Base-by-base conservation (phyloP, 1,140 invertebrate genomes). In the Hycleus phaleratus region DNA sequence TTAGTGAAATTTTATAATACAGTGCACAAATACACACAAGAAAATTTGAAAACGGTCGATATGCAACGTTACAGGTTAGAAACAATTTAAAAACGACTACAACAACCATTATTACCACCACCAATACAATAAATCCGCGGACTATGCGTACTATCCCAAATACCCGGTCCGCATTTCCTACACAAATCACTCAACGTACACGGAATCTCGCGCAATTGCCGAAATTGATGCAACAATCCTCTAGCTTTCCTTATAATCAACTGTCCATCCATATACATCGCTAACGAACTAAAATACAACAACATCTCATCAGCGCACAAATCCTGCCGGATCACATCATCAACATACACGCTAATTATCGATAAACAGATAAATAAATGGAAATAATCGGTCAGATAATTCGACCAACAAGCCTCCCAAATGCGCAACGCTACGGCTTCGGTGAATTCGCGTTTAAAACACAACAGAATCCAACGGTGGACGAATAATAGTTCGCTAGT, bases 351-450 rank as follows among this genome's bases (percentile, higher is more conserved):
- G 46, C 87, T 86, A 48, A 96, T 87, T 62, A 95, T 93, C 39
- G 93, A 89, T 46, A 93, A 79, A 68, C 91, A 93, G 9, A 95
- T 81, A 74, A 95, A 96, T 63, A 95, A 74, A 71, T 95, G 91
- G 74, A 95, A 95, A 71, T 94, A 92, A 73, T 94, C 88, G 0
- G 92, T 95, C 69, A 93, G 81, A 74, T 93, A 94, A 72, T 92
- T 91, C 0, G 92, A 86, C 93, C 93, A 96, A 72, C 93, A 96
- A 1, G 91, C 86, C 75, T 95, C 92, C 92, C 93, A 96, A 84
- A 95, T 93, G 24, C 85, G 79, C 3, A 95, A 78, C 0, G 91
- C 90, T 45, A 91, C 86, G 9, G 82, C 81, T 69, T 93, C 91
- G 3, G 88, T 86, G 68, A 95, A 96, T 74, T 95, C 93, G 4